Base-by-base conservation (phyloP, 1,140 invertebrate species). In the Temnothorax curvispinosus region DNA sequence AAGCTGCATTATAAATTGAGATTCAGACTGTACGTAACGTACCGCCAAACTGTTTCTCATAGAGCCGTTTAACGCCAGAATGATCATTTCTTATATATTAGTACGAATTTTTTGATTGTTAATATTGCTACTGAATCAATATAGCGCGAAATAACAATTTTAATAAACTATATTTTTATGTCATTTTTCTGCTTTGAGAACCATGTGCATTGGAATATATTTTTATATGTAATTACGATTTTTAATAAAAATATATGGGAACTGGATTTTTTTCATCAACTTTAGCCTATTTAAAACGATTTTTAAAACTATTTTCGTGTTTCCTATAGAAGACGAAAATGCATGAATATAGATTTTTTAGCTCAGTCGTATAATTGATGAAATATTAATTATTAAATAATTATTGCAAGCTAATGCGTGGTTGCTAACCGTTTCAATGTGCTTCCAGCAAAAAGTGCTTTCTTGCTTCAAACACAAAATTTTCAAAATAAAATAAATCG, bases 211-310 rank as follows among this genome's bases (percentile, higher is more conserved):
- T 9, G 9, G 1, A 41, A 32, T 65, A 65, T 65, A 65, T 65
- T 65, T 65, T 41, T 41, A 65, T 41, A 65, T 38, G 18, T 65
- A 65, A 65, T 65, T 65, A 21, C 62, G 6, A 65, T 65, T 65
- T 65, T 41, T 65, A 65, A 18, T 65, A 41, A 41, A 41, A 65
- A 11, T 65, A 6, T 65, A 65, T 38, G n/a, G 35, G 38, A 64
- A 38, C 4, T 3, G 56, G 21, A 38, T 7, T 18, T 1, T 65
- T 41, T 65, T 41, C 1, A 41, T 65, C 35, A 65, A 41, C 6
- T 8, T 3, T n/a, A 65, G 18, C 8, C 21, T 1, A 41, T 41
- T 41, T 8, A 41, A 41, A 65, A 65, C 1, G 9, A 41, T 65
- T 65, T 65, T 41, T 65, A 21, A 41, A 65, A 11, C 6, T 65